Base-by-base conservation (phyloP, 2,113 vertebrate genomes). In the Myxocyprinus asiaticus region DNA sequence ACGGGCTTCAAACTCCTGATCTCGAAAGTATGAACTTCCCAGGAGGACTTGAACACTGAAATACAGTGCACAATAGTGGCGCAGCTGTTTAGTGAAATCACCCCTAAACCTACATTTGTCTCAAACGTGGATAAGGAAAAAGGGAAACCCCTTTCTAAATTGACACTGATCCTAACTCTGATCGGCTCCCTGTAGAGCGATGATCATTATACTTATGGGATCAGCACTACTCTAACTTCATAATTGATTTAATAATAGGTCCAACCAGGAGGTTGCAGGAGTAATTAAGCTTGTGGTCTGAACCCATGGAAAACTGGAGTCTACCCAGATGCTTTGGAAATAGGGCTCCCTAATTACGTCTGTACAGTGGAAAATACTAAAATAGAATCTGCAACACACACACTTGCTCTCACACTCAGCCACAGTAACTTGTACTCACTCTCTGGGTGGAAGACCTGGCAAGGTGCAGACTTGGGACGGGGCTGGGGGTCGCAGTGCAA, bases 401-500 rank as follows among this genome's bases (percentile, higher is more conserved):
- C 22, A 33, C 22, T 33, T 33, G 22, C 22, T 33, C 22, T 33
- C 22, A 33, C 22, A 33, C 22, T 33, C 22, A 33, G 22, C 22
- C 22, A 33, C 22, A 33, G 22, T 3, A 7, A 61, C 12, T 9
- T 48, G 1, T 42, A 64, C 90, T 91, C 77, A 93, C 92, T 89
- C 90, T 91, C 85, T 92, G 89, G 58, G 90, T 91, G 87, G 88
- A 91, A 85, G 89, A 89, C 71, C 91, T 90, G 58, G 90, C 89
- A 45, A 91, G 86, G 75, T 90, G 88, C 48, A 87, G 69, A 56
- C 70, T 76, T 45, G 80, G 90, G 87, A 93, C 90, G 62, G 91
- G 91, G 77, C 91, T 92, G 3, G 88, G 89, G 55, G 90, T 85
- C 4, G 95, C 94, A 93, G 95, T 97, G 83, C 96, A 93, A 22